Conservation (phyloP, 2,797 vertebrate species). For the Micrastur ruficollis region DNA sequence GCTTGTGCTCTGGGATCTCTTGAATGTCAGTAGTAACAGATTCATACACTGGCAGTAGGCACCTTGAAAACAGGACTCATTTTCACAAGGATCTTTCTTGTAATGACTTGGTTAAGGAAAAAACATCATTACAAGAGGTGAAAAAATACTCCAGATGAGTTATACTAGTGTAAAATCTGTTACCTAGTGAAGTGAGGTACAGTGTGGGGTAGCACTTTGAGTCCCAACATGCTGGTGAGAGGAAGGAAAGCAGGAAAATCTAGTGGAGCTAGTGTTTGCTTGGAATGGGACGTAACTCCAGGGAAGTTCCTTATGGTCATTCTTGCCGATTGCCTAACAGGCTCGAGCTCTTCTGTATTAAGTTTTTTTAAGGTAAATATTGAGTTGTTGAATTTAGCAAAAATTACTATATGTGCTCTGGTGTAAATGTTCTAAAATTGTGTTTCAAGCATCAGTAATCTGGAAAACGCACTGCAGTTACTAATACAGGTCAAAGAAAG, state of each 20-base stretch:
- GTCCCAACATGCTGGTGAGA: rapidly evolving
- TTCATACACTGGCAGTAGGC: not conserved
- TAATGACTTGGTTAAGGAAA: not conserved
- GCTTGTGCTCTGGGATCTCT: not conserved
- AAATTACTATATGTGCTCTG: not conserved
- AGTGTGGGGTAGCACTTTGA: not conserved
- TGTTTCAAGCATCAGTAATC: not conserved
- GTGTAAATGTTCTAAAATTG: not conserved
- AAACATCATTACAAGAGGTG: not conserved
- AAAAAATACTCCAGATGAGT: not conserved
- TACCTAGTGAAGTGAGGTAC: not conserved
- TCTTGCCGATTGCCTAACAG: not conserved
- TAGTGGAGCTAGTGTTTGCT: not conserved
- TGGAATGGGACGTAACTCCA: not conserved
- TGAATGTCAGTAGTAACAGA: not conserved
- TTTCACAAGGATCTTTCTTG: not conserved
- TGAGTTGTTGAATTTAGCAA: not conserved
- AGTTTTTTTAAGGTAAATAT: not conserved
- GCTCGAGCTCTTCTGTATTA: not conserved
- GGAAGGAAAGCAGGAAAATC: not conserved
- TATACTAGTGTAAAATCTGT: not conserved
- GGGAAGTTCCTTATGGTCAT: not conserved
- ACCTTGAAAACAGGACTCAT: not conserved
- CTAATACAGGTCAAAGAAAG: not conserved
- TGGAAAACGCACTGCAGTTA: not conserved